A percentile compares a stretch with the other conserved stretches of the same genome.
Conservation (phyloP, 2,113 vertebrate genomes). For the Gymnarchus niloticus region DNA sequence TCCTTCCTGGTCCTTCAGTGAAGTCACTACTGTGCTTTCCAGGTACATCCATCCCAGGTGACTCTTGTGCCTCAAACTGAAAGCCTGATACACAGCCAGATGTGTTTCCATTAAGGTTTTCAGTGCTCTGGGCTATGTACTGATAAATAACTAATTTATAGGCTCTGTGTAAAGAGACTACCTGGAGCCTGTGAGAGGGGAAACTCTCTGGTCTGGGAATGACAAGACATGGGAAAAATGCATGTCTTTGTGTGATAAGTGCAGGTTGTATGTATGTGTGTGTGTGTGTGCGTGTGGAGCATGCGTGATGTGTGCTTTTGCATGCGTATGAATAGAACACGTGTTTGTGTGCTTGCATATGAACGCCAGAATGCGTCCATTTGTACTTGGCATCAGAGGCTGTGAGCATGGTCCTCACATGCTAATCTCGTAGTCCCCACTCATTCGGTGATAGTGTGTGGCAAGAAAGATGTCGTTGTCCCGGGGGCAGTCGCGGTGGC, state of each 20-base stretch:
- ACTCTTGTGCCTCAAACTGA: not conserved
- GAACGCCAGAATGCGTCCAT: not conserved
- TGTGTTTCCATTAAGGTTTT: not conserved
- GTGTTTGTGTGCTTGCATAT: not conserved
- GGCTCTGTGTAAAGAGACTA: not conserved
- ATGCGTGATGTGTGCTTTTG: not conserved
- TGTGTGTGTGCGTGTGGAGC: slow-evolving; percentile 2
- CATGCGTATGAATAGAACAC: not conserved
- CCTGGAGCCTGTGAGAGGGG: not conserved
- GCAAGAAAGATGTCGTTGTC: slow-evolving; percentile 69
- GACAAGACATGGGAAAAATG: not conserved
- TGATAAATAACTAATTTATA: not conserved
- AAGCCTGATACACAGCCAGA: not conserved
- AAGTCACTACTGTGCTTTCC: not conserved
- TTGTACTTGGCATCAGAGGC: not conserved
- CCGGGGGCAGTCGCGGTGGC: slow-evolving; percentile 62
- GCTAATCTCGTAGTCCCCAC: slow-evolving; percentile 53
- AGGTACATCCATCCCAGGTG: not conserved
- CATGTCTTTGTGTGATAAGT: not conserved
- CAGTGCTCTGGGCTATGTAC: not conserved
- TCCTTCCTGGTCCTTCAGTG: not conserved
- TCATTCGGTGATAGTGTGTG: slow-evolving; percentile 53
- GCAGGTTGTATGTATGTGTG: not conserved
- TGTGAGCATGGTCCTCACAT: slow-evolving; percentile 34
- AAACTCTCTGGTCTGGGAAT: not conserved